Evolutionary conservation across 2,888 invertebrate species (phyloP).

Genomic region (Digitonthophagus gazella): DNA sequence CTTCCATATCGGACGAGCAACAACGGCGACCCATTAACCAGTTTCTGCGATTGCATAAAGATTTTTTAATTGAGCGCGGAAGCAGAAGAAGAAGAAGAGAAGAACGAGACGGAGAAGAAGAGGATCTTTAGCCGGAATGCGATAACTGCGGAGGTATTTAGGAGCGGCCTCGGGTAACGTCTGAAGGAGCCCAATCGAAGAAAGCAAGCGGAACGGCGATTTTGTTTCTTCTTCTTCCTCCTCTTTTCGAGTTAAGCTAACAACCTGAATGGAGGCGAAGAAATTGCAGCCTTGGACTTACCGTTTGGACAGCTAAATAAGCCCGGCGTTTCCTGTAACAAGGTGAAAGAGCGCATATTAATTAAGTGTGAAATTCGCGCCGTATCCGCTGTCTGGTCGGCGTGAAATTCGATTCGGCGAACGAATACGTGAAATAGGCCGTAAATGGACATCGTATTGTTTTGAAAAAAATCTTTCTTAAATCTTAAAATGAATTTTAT

Average conservation of each 20-base stretch:
- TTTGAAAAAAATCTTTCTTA: not conserved
- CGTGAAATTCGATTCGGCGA: not conserved
- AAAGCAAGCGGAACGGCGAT: not conserved
- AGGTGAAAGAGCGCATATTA: slow-evolving; percentile 24
- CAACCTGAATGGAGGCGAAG: not conserved
- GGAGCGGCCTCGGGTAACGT: not conserved
- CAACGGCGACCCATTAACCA: not conserved
- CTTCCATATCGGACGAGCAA: not conserved
- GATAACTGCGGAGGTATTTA: not conserved
- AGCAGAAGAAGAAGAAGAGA: not conserved
- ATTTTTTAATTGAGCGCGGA: not conserved
- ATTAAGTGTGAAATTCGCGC: not conserved
- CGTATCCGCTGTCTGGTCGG: not conserved
- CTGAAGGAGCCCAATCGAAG: not conserved
- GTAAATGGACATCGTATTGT: not conserved
- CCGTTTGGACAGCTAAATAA: slow-evolving; percentile 72
- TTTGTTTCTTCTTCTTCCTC: not conserved
- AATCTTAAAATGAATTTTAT: not conserved
- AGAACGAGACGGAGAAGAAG: not conserved
- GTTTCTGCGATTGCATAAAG: not conserved
- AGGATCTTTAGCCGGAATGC: not conserved
- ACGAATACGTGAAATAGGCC: not conserved
- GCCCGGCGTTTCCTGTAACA: slow-evolving; percentile 61
- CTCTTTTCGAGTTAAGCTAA: not conserved
- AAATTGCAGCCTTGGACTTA: slow-evolving; percentile 51